Evolutionary conservation across 2,888 invertebrate species (phyloP), one percentile per base, ranked within the genome.

Genomic region (Cyclophora punctaria): DNA sequence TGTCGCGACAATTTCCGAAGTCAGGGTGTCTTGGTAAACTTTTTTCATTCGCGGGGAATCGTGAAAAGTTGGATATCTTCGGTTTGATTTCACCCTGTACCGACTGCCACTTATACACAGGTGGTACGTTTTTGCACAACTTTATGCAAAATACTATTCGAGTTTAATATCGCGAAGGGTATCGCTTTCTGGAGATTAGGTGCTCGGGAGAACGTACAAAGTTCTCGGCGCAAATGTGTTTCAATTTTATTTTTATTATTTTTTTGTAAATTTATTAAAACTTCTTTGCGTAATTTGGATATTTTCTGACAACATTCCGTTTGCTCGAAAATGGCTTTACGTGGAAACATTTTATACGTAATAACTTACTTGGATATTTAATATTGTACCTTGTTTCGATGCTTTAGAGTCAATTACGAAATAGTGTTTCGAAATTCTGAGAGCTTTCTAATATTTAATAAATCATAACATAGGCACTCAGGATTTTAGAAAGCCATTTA

Each of bases 1-100:
- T 65, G 66, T 66, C 66, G 66, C 60, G 66, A 58, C 62, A 71
- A 70, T 69, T 68, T 65, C 59, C 60, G 51, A 58, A 61, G 60
- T 53, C 55, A 54, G 60, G 56, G 64, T 58, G 63, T 66, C 60
- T 56, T 43, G 47, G 50, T 45, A 60, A 80, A 79, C 69, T 78
- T 81, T 81, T 77, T 79, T 78, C 73, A 76, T 77, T 76, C 76
- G 67, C 65, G 61, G 54, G 55, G 64, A 59, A 67, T 71, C 63
- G 66, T 51, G 46, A 54, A 51, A 68, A 70, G 66, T 72, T 69
- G 41, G 56, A 64, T 69, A 67, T 62, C 63, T 56, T 63, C 58
- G 59, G 64, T 76, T 76, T 72, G 77, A 77, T 75, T 76, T 71
- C 59, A 60, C 54, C 51, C 50, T 52, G 55, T 60, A 53, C 61